These are phyloP conservation scores for Ylistrum balloti DNA, from an alignment of 1,140 invertebrate species.

Conservation along the genomic window DNA sequence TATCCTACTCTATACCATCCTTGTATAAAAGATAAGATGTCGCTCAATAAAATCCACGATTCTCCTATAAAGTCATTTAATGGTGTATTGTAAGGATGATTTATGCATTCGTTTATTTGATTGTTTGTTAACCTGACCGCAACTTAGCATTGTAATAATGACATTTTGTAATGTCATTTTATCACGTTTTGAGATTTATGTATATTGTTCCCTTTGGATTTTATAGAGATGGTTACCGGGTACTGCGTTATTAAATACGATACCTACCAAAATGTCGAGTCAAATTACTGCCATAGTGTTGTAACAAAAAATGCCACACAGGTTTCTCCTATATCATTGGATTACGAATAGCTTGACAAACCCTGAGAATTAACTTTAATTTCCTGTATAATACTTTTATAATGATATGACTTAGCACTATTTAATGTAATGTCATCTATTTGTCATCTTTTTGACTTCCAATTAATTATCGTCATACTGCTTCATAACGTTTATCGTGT, in stretches of 20 bases:
- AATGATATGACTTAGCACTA: not conserved
- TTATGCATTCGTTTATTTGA: slow-evolving; percentile 28
- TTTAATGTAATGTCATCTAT: not conserved
- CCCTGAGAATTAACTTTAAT: not conserved
- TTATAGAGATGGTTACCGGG: not conserved
- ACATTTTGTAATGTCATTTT: not conserved
- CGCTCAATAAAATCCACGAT: not conserved
- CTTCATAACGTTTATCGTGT: no score
- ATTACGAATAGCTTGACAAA: not conserved
- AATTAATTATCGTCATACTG: no score
- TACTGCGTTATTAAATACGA: not conserved
- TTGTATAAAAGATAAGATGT: not conserved
- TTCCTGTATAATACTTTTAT: not conserved
- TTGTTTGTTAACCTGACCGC: not conserved
- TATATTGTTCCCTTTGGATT: not conserved
- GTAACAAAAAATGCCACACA: not conserved
- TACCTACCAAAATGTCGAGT: not conserved
- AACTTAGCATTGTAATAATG: slow-evolving; percentile 8
- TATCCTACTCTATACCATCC: no score
- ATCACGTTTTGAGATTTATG: not conserved
- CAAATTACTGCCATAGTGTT: not conserved
- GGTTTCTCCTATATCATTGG: not conserved
- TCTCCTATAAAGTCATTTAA: slow-evolving; percentile 2
- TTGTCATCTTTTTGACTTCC: no score
- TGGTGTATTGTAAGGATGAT: not conserved